Conservation (phyloP, 2,888 invertebrate species). For the Neoaliturus tenellus region DNA sequence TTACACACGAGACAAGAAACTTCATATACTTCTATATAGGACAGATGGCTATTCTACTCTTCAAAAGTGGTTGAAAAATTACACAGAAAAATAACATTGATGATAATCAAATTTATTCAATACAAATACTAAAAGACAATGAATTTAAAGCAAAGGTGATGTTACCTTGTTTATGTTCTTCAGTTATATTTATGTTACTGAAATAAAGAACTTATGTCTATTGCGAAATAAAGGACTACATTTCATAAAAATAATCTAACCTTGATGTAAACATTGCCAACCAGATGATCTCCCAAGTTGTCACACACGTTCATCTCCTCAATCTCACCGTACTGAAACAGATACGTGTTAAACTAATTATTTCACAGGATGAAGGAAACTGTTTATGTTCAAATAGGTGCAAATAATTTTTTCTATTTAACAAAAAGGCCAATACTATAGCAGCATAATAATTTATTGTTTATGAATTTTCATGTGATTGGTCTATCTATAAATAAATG, state of each 20-base stretch:
- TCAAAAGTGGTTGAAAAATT: constrained; percentile 89
- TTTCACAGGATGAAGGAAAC: neutral
- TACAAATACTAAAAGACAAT: constrained; percentile 10
- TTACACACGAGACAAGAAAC: constrained; percentile 99
- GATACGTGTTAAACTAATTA: neutral
- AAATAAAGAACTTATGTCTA: too few species aligned
- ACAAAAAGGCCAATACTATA: too few species aligned
- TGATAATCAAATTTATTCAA: neutral
- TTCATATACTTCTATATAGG: constrained; percentile 99
- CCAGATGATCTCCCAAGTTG: constrained; percentile 98
- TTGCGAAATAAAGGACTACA: too few species aligned
- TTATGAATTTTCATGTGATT: too few species aligned
- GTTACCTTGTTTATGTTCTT: neutral
- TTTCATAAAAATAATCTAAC: constrained; percentile 76
- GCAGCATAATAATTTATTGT: too few species aligned
- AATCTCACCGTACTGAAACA: constrained; percentile 92
- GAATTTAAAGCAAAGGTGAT: too few species aligned
- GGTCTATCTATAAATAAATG: too few species aligned
- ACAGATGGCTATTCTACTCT: constrained; percentile 98
- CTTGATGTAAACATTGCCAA: constrained; percentile 99
- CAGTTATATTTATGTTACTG: too few species aligned
- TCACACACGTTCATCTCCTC: constrained; percentile 99
- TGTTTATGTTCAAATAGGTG: too few species aligned
- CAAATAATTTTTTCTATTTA: too few species aligned
- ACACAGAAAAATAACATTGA: too few species aligned